Conservation (phyloP, 30 jellyfish, hydroid and myxozoan species). For the Aurelia aurita complex sp. Pacific region DNA sequence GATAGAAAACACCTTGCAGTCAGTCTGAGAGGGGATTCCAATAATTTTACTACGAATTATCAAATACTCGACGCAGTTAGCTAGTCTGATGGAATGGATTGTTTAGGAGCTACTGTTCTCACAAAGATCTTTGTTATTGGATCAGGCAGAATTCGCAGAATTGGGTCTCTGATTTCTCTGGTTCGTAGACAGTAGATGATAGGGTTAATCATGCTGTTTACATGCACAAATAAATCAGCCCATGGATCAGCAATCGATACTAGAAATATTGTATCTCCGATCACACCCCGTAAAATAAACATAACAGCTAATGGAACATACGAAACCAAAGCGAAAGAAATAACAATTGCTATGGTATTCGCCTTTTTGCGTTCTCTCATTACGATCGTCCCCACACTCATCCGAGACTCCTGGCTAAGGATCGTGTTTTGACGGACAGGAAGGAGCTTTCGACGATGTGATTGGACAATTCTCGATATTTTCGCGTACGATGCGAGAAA, state of each 20-base stretch:
- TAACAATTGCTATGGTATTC: conserved; percentile 47
- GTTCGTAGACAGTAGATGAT: conserved; percentile 59
- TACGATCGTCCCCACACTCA: neutral
- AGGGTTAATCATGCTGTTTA: conserved; percentile 44
- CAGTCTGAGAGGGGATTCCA: too few species aligned
- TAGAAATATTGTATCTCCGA: conserved; percentile 49
- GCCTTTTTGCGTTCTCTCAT: conserved; percentile 54
- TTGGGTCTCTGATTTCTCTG: conserved; percentile 37
- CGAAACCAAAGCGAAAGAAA: conserved; percentile 35
- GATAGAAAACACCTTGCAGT: too few species aligned
- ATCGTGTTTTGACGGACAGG: conserved; percentile 28
- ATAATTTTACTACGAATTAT: too few species aligned
- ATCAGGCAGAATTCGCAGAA: conserved; percentile 28
- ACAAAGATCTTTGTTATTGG: neutral
- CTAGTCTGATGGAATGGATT: neutral
- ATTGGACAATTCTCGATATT: conserved; percentile 23
- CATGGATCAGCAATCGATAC: conserved; percentile 64
- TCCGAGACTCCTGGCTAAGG: conserved; percentile 1
- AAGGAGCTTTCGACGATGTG: conserved; percentile 51
- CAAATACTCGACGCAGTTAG: too few species aligned
- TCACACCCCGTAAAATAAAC: conserved; percentile 53
- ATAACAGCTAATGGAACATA: conserved; percentile 57
- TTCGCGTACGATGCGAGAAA: conserved; percentile 34
- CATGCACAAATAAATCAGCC: conserved; percentile 57
- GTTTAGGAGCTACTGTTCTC: neutral